Conservation (phyloP, 2,797 vertebrate genomes). For the Allobates femoralis region DNA sequence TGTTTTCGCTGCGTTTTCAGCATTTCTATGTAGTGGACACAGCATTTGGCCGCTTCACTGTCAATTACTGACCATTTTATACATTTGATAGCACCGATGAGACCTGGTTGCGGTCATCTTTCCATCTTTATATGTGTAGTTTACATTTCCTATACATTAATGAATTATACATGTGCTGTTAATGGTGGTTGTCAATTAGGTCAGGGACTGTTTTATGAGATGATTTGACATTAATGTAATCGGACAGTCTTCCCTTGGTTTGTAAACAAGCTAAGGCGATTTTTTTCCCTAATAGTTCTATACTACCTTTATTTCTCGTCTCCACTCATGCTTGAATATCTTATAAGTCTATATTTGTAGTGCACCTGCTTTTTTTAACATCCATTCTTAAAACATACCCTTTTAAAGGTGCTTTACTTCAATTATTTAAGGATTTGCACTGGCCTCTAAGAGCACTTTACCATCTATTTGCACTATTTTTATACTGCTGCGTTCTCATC, state of each 20-base stretch:
- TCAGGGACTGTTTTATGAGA: background rate
- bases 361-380: conserved; percentile 43
- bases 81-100: background rate
- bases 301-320: background rate
- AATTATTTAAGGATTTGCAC: conserved; percentile 45
- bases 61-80: background rate
- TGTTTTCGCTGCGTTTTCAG: background rate
- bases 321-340: conserved; percentile 24
- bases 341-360: conserved; percentile 34
- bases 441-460: conserved; percentile 43
- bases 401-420: conserved; percentile 32
- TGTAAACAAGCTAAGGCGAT: background rate
- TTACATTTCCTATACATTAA: background rate
- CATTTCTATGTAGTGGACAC: background rate
- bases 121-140: background rate
- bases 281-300: background rate
- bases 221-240: background rate
- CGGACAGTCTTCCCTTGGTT: background rate
- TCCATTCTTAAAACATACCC: conserved; percentile 23
- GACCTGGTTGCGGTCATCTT: background rate
- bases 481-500: conserved; percentile 22
- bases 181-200: background rate
- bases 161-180: background rate
- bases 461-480: conserved; percentile 36
- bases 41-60: background rate